Conservation (phyloP, 2,888 invertebrate species). For the Ophion costatus region DNA sequence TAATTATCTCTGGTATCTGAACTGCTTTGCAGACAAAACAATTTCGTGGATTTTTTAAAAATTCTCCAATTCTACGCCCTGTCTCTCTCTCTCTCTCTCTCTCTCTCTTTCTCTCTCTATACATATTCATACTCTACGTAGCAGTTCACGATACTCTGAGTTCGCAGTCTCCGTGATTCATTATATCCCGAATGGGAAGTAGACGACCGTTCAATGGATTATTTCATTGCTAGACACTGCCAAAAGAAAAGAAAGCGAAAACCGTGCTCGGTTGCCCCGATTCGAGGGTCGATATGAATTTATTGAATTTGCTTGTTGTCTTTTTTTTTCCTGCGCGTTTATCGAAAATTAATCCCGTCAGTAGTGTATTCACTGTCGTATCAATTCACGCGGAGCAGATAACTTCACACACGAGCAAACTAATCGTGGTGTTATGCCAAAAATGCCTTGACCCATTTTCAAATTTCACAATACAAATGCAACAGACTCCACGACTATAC, state of each 20-base stretch:
- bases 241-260: conserved; percentile 43
- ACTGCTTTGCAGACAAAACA: conserved; percentile 40
- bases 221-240: conserved; percentile 63
- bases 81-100: conserved; percentile 1
- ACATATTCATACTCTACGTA: neutral
- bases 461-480: conserved; percentile 13
- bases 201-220: conserved; percentile 46
- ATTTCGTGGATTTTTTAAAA: conserved; percentile 28
- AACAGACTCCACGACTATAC: neutral
- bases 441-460: conserved; percentile 22
- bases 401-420: neutral
- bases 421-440: conserved; percentile 5
- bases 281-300: conserved; percentile 34
- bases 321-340: conserved; percentile 24
- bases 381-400: conserved; percentile 13
- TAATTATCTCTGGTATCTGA: conserved; percentile 35
- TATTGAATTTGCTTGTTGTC: conserved; percentile 19
- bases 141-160: conserved; percentile 11
- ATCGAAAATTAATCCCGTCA: conserved; percentile 6
- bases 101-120: neutral
- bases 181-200: conserved; percentile 19
- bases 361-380: conserved; percentile 3
- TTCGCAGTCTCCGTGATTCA: conserved; percentile 31
- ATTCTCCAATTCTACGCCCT: conserved; percentile 5
- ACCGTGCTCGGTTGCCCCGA: conserved; percentile 16